Base-by-base conservation (phyloP, 2,888 invertebrate genomes). In the Leucoptera coffeella region DNA sequence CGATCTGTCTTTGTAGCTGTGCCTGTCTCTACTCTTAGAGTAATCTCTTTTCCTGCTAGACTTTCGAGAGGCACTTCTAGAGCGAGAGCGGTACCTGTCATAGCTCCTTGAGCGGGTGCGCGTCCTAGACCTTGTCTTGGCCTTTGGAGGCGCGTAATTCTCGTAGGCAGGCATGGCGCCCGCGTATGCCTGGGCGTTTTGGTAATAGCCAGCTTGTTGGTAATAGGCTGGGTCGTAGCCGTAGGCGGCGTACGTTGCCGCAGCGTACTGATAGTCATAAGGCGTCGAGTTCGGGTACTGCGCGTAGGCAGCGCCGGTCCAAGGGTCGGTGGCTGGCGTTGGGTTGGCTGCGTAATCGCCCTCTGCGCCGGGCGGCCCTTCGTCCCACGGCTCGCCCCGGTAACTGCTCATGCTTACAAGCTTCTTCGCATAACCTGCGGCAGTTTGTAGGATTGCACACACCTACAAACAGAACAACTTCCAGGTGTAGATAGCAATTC, bases 401-500 rank as follows among this genome's bases (percentile, higher is more conserved):
- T 17, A 7, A 35, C 43, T 54, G 49, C 52, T 57, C 56, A 47
- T 40, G 9, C n/a, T 22, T 10, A 49, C 43, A 43, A 47, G 49
- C 48, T 48, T 51, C 58, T 55, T 60, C 60, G 57, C 64, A 67
- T 67, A 65, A 72, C 65, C 59, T 67, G 72, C 60, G 51, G 71
- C 67, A 65, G 67, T 69, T 64, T 64, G 69, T 73, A 67, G 62
- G 71, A 71, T 65, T 56, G 67, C 61, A 65, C 67, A 67, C 69
- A 77, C 77, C 77, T 77, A 77, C 74, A 76, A 77, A 77, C 74
- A 77, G 75, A 77, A 77, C 57, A 77, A 77, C 77, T 77, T 67
- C 74, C 74, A 62, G 76, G 77, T 77, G 77, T 77, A 71, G 65
- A 62, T 53, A 61, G 52, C 67, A 59, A 59, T 45, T 65, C 64